phyloP scores from a whole-genome alignment of 1,140 invertebrate species.

The Lanistes nyassanus region DNA sequence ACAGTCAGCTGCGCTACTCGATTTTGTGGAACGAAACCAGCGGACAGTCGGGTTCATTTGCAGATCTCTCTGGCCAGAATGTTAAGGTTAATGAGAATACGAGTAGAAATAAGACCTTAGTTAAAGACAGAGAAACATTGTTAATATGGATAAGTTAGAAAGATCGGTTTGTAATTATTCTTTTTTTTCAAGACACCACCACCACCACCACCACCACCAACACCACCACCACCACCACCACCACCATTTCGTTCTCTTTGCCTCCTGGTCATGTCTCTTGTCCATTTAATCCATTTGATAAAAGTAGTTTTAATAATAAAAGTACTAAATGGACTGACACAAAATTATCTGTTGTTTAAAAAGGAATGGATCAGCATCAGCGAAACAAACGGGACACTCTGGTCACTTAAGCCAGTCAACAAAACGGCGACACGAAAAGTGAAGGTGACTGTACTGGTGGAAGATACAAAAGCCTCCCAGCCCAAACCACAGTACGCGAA shows the following conservation, averaged over 20 bases:
- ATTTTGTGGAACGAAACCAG: not conserved
- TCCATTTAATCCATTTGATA: not conserved
- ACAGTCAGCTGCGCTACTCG: not conserved
- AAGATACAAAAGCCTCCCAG: not conserved
- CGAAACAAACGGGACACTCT: not conserved
- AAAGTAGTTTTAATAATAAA: no score
- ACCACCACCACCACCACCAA: no score
- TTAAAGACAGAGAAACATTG: not conserved
- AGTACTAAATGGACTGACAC: no score
- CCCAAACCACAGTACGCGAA: not conserved
- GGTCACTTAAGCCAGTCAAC: not conserved
- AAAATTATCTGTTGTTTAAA: no score
- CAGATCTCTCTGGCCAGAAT: no score
- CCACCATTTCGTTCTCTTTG: not conserved
- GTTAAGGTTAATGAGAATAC: no score
- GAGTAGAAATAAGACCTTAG: not conserved
- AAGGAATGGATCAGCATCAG: constrained; percentile 5
- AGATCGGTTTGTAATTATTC: not conserved
- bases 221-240: no score
- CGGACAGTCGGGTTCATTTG: not conserved
- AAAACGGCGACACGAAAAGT: not conserved
- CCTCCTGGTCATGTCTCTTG: not conserved
- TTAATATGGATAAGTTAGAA: not conserved
- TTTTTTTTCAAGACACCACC: no score
- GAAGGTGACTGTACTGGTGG: not conserved